Base-by-base conservation (phyloP, 2,113 vertebrate species). In the Lepus americanus region DNA sequence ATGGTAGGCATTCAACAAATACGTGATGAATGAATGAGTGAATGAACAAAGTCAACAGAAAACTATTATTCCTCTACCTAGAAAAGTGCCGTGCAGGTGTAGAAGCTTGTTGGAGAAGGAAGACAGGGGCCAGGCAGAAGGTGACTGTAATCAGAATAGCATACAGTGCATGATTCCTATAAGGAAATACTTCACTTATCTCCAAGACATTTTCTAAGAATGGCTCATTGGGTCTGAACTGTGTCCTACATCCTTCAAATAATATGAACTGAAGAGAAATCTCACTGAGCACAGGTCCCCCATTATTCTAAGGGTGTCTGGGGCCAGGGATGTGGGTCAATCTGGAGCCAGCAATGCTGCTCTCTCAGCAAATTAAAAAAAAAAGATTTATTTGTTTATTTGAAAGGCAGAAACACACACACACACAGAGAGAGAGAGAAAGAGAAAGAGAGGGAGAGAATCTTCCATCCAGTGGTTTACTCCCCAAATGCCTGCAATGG, bases 181-280 rank as follows among this genome's bases (percentile, higher is more conserved):
- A 49, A 33, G 59, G 81, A 92, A 85, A 77, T 49, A 55, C 63
- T 87, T 44, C 76, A 49, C n/a, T 88, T 76, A 36, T 67, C 80
- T 96, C 61, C 67, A 77, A 94, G 49, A 27, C 29, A 78, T 93
- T 90, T 90, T 77, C 95, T 95, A 86, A 27, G 44, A 94, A 74
- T 70, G 69, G 55, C 39, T 77, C 72, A 4, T 51, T 87, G 72
- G 69, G 9, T 78, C 51, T 31, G 59, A 83, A 95, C 66, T 72
- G 7, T 51, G 39, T 59, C 66, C 66, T 83, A 27, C 29, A 44
- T 44, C 64, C 74, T 44, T 59, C 73, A 66, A 85, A 55, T 25
- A 53, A 90, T 14, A 31, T 7, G 44, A 88, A 39, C 44, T 63
- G 53, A 44, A 80, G 49, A 73, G 63, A 82, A 90, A 86, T 49